A percentile compares a stretch with the other conserved stretches of the same genome.
phyloP scores from a whole-genome alignment of 2,888 invertebrate genomes.

The Eulithis prunata region DNA sequence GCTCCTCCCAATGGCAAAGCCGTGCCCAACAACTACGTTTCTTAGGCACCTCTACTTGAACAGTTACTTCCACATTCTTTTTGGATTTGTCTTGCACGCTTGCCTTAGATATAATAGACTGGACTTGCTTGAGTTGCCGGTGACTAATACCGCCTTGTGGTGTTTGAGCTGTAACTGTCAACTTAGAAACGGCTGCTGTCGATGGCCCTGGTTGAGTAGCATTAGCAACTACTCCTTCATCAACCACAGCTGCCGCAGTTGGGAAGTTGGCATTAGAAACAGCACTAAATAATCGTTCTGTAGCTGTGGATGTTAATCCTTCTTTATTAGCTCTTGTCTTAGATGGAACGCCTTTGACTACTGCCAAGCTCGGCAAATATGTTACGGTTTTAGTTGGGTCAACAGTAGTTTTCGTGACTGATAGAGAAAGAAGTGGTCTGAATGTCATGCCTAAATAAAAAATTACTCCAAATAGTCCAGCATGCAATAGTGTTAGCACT shows the following conservation, averaged over 20 bases:
- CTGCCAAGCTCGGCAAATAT: conserved; percentile 69
- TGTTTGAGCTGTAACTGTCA: conserved; percentile 61
- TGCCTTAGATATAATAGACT: conserved; percentile 65
- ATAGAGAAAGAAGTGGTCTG: conserved; percentile 68
- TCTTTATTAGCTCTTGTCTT: conserved; percentile 42
- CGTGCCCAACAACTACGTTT: conserved; percentile 60
- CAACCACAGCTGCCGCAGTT: conserved; percentile 69
- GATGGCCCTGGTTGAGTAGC: conserved; percentile 61
- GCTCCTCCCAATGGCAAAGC: conserved; percentile 68
- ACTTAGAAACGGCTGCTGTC: conserved; percentile 56
- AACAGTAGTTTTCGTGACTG: conserved; percentile 61
- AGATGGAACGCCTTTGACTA: conserved; percentile 47
- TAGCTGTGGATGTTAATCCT: conserved; percentile 48
- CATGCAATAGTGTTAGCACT: conserved; percentile 63
- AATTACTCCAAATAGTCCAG: conserved; percentile 64
- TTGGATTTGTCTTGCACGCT: conserved; percentile 54
- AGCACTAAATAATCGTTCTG: conserved; percentile 54
- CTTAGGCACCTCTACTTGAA: conserved; percentile 44
- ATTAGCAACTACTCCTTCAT: conserved; percentile 46
- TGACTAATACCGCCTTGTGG: conserved; percentile 64
- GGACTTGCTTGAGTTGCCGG: conserved; percentile 67
- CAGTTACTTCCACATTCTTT: conserved; percentile 52
- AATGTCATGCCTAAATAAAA: conserved; percentile 71
- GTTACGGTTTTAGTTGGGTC: conserved; percentile 71
- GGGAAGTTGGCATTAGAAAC: conserved; percentile 66